Conservation (phyloP, 2,113 vertebrate genomes). For the Pan troglodytes region DNA sequence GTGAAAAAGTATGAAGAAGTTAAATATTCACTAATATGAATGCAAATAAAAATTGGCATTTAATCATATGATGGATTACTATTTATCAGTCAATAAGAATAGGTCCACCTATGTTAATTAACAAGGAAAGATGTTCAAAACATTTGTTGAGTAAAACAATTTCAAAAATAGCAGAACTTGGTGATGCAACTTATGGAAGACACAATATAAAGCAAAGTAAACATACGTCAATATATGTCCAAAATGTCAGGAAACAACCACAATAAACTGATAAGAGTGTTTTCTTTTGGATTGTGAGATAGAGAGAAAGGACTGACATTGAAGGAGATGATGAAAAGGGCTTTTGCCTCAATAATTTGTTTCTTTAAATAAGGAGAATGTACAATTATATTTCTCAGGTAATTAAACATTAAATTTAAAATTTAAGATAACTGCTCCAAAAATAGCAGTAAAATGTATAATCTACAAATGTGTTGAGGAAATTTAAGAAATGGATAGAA, state of each 20-base stretch:
- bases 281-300: background rate
- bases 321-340: background rate
- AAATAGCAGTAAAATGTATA: background rate
- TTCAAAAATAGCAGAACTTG: background rate
- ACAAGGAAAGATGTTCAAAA: background rate
- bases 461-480: background rate
- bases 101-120: background rate
- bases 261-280: background rate
- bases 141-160: background rate
- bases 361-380: background rate
- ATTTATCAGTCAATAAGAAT: background rate
- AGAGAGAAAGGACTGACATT: background rate
- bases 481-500: background rate
- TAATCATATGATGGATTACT: background rate
- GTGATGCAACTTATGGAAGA: background rate
- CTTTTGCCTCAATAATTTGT: background rate
- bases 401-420: background rate
- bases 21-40: background rate
- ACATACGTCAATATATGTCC: background rate
- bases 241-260: background rate
- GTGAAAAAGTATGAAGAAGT: background rate
- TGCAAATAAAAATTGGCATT: background rate
- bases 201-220: background rate
- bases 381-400: background rate
- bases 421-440: background rate